Base-by-base conservation (phyloP, 2,888 invertebrate species). In the Campaea margaritaria region DNA sequence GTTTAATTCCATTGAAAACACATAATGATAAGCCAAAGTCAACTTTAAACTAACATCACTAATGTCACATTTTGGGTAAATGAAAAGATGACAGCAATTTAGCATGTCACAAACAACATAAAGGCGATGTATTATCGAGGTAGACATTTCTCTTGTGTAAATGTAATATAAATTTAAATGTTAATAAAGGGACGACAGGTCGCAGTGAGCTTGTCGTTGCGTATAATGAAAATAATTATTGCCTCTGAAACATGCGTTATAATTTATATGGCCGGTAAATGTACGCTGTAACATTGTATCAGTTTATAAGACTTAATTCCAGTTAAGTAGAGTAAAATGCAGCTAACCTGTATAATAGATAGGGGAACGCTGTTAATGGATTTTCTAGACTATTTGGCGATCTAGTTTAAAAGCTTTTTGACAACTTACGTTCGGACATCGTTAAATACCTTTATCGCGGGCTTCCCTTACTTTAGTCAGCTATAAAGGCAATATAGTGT, bases 391-490 rank as follows among this genome's bases (percentile, higher is more conserved):
- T 78, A 82, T 84, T 87, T 79, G 82, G 76, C 74, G 77, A 77
- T 83, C 76, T 79, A 79, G 77, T 86, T 82, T 89, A 89, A 90
- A 90, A 91, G 89, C 87, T 87, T 90, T 90, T 84, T 85, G 89
- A 89, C 90, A 89, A 82, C 78, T 85, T 79, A 61, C 59, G 65
- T 65, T 58, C 57, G 49, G 59, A 52, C 62, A 79, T 76, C 69
- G 78, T 81, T 83, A 81, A 85, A 77, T 79, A 79, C 78, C 78
- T 78, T 75, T 76, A 74, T 72, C 62, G 73, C 59, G 66, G 43
- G 67, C 55, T 61, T 68, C 43, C 47, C 13, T 69, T 69, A 65
- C 71, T 68, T 67, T 72, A 62, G 55, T 28, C 42, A 56, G 36
- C 41, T 49, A 56, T 65, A 38, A 13, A 48, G 27, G 13, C 36